A percentile compares a stretch with the other conserved stretches of the same genome.
These are phyloP conservation scores for Calameuta filiformis DNA, from an alignment of 2,888 invertebrate genomes.

Conservation along the genomic window DNA sequence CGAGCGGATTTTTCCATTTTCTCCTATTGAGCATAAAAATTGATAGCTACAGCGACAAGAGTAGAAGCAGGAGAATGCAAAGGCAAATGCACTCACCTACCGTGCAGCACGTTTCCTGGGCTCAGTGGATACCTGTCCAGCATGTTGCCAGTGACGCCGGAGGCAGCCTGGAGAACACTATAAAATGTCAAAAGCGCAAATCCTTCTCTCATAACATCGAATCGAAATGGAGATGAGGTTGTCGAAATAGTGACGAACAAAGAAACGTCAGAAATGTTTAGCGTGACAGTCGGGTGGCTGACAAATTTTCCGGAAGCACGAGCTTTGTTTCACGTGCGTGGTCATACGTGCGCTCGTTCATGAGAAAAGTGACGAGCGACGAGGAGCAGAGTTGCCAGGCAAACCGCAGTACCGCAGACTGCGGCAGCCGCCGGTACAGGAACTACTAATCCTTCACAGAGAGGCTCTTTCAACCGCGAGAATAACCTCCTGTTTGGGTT, in stretches of 20 bases:
- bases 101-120: slow-evolving; percentile 44
- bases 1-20: background rate
- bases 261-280: background rate
- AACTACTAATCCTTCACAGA: background rate
- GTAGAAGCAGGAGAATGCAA: background rate
- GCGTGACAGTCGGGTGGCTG: background rate
- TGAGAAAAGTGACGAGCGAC: slow-evolving; percentile 14
- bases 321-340: background rate
- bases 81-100: slow-evolving; percentile 44
- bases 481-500: too few species aligned
- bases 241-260: background rate
- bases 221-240: background rate
- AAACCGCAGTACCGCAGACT: background rate
- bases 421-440: background rate
- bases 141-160: slow-evolving; percentile 15
- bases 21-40: background rate
- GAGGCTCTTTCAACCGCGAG: background rate
- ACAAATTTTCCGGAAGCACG: background rate
- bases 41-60: background rate
- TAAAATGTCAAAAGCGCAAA: slow-evolving; percentile 35
- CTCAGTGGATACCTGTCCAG: slow-evolving; percentile 34
- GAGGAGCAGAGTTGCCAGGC: background rate
- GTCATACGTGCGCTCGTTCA: background rate
- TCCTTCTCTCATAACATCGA: slow-evolving; percentile 37
- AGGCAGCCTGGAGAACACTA: slow-evolving; percentile 22